A percentile compares a stretch with the other conserved stretches of the same genome.
Evolutionary conservation across 2,888 invertebrate species (phyloP).

Genomic region (Orgyia antiqua): DNA sequence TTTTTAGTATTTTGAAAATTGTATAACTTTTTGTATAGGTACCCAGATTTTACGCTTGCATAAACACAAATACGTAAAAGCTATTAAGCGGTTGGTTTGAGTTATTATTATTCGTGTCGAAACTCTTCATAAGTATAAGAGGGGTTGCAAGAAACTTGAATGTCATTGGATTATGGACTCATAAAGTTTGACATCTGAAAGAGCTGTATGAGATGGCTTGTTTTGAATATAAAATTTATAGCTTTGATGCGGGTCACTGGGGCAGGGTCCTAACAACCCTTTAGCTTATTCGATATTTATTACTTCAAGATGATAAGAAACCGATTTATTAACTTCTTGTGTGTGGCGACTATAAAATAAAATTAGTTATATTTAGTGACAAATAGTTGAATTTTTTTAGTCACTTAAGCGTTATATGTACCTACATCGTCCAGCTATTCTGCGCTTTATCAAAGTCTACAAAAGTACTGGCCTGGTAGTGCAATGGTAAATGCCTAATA

Average conservation of each 20-base stretch:
- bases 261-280: not conserved
- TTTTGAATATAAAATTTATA: slow-evolving; percentile 6
- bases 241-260: slow-evolving; percentile 4
- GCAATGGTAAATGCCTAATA: no score
- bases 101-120: not conserved
- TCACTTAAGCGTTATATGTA: no score
- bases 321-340: no score
- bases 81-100: not conserved
- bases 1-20: no score
- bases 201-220: slow-evolving; percentile 4
- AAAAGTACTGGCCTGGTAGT: no score
- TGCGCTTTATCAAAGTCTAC: no score
- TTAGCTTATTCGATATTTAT: slow-evolving; percentile 3
- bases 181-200: slow-evolving; percentile 6
- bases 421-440: no score
- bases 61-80: not conserved
- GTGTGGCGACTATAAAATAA: no score
- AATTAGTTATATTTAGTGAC: no score
- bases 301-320: not conserved
- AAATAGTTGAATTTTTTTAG: no score
- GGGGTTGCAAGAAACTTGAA: not conserved
- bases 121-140: not conserved
- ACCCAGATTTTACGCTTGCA: no score
- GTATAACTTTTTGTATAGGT: no score
- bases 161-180: slow-evolving; percentile 3